These are phyloP conservation scores for Capreolus pygargus DNA, from an alignment of 2,113 vertebrate species.

Conservation along the genomic window DNA sequence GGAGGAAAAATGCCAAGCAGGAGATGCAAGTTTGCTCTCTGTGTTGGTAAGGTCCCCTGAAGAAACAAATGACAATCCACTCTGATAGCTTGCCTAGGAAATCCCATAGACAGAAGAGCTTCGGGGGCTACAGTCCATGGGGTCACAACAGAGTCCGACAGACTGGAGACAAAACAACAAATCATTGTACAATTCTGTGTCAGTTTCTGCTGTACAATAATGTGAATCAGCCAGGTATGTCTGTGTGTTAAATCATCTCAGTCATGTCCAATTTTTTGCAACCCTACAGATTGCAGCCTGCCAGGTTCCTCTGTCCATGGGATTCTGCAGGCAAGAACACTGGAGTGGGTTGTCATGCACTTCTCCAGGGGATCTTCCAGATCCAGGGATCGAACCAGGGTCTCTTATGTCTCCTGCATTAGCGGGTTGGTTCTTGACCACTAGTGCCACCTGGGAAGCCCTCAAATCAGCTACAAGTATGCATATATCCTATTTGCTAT, in stretches of 20 bases:
- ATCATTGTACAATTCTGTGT: neutral
- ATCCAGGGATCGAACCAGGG: neutral
- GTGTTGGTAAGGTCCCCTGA: fast-evolving
- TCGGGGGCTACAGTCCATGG: neutral
- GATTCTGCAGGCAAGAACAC: neutral
- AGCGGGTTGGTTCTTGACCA: neutral
- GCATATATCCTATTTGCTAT: neutral
- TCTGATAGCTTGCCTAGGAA: neutral
- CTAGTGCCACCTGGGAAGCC: neutral
- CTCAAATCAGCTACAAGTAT: neutral
- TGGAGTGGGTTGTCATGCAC: neutral
- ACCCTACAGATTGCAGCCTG: neutral
- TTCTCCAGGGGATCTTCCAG: neutral
- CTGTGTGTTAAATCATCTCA: neutral
- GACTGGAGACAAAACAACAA: neutral
- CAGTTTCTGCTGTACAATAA: neutral
- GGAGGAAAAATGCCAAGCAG: neutral
- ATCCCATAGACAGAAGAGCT: neutral
- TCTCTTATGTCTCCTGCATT: neutral
- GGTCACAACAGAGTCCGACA: neutral
- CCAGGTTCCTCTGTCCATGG: neutral
- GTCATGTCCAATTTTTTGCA: neutral
- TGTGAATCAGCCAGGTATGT: neutral
- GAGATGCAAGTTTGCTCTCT: neutral
- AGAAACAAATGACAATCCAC: neutral